Evolutionary conservation across 2,113 vertebrate genomes (phyloP).

Genomic region (Aspidoscelis tigris): DNA sequence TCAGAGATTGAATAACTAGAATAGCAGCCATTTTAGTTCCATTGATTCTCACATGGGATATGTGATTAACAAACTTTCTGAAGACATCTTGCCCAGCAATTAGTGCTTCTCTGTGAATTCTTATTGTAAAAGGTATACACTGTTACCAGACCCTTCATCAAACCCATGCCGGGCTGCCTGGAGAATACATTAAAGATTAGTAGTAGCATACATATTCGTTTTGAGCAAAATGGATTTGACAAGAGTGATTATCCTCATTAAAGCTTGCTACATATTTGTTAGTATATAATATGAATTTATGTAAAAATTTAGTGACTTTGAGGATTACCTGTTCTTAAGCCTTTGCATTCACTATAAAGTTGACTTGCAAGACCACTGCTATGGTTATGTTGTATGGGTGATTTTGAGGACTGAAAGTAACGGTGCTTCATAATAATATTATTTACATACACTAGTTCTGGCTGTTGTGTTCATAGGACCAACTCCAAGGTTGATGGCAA

Average conservation of each 20-base stretch:
- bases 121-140: slow-evolving; percentile 17
- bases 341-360: slow-evolving; percentile 24
- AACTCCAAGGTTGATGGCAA: background rate
- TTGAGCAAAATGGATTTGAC: slow-evolving; percentile 6
- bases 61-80: slow-evolving; percentile 28
- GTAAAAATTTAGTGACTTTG: background rate
- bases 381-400: background rate
- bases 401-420: background rate
- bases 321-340: slow-evolving; percentile 2
- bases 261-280: slow-evolving; percentile 22
- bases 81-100: slow-evolving; percentile 13
- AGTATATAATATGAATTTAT: slow-evolving; percentile 7
- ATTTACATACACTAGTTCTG: background rate
- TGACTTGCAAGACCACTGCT: background rate
- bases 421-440: background rate
- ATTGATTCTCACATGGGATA: slow-evolving; percentile 6
- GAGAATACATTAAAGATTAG: slow-evolving; percentile 19
- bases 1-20: slow-evolving; percentile 15
- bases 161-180: slow-evolving; percentile 6
- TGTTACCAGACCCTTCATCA: slow-evolving; percentile 14
- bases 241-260: slow-evolving; percentile 25
- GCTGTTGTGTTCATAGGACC: background rate
- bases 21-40: background rate
- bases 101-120: slow-evolving; percentile 9
- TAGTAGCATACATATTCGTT: slow-evolving; percentile 17